A percentile compares a stretch with the other conserved stretches of the same genome.
Conservation (phyloP, 2,797 vertebrate genomes). For the Okamejei kenojei region DNA sequence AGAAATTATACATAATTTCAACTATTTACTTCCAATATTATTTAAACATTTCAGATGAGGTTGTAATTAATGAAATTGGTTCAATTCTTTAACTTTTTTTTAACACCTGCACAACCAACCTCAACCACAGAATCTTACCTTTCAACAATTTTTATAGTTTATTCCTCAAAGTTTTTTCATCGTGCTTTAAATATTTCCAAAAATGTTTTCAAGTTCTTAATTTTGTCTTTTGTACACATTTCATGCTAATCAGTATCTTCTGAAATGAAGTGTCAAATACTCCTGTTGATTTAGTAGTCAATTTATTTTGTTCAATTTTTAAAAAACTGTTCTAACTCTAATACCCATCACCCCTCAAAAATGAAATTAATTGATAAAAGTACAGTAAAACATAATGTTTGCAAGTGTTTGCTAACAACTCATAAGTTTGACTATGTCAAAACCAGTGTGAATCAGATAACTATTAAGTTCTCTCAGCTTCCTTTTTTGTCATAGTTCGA, state of each 20-base stretch:
- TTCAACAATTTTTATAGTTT: neutral
- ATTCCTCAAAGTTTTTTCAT: too few species aligned
- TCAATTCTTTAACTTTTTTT: neutral
- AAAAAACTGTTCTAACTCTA: too few species aligned
- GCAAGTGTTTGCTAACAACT: neutral
- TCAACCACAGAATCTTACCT: neutral
- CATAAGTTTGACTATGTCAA: neutral
- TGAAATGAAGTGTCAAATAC: neutral
- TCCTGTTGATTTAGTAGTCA: neutral
- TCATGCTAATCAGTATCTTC: neutral
- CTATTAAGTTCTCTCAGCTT: slow-evolving; percentile 13
- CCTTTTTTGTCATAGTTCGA: slow-evolving; percentile 48
- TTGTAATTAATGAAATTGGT: neutral
- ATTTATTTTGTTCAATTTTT: neutral
- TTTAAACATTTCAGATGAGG: neutral
- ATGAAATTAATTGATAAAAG: neutral
- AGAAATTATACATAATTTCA: neutral
- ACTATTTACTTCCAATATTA: neutral
- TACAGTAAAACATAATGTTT: too few species aligned
- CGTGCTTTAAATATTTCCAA: neutral
- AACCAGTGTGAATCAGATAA: neutral
- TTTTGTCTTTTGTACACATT: neutral
- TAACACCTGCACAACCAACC: too few species aligned
- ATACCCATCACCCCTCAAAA: slow-evolving; percentile 6
- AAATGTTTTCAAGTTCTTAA: neutral